Evolutionary conservation across 2,113 vertebrate species (phyloP), one percentile per base, ranked within the genome.

Genomic region (Apodemus speciosus): DNA sequence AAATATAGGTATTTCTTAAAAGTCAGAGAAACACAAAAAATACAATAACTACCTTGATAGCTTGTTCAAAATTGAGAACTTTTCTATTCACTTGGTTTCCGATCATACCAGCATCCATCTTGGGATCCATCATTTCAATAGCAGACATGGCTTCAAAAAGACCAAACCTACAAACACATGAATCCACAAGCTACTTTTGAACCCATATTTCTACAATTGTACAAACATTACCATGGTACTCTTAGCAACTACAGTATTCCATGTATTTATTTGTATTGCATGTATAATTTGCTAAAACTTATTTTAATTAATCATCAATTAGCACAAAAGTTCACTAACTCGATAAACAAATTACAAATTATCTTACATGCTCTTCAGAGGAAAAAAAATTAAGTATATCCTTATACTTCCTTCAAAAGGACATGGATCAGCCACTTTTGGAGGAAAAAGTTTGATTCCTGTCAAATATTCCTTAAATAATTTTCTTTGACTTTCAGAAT

Each of bases 121-220:
- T 99, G 27, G 99, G 99, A 98, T 99, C 99, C 99, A 99, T 99
- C 99, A 99, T 99, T 98, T 99, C 99, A 97, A 99, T 99, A 92
- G 99, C 99, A 93, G 99, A 99, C 99, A 99, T 99, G 83, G 99
- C 99, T 98, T 99, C 99, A 98, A 99, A 99, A 90, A 99, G 98
- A 84, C 99, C 99, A 98, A 99, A 99, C 88, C 99, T 99, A 64
- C 38, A 96, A 96, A 93, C 58, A 96, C 84, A 93, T 32, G 38
- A 56, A 40, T 9, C 27, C 58, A 94, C 23, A 94, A 86, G 85
- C 49, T 93, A 71, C 87, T 86, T 91, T 66, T 96, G 21, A 96
- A 93, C 10, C 5, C 27, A 85, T 30, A 89, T 46, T 76, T 25
- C 56, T 30, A 92, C 20, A 87, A 25, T 11, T 46, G 35, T 43